Evolutionary conservation across 2,888 invertebrate genomes (phyloP), one percentile per base, ranked within the genome.

Genomic region (Pyrgus malvae): DNA sequence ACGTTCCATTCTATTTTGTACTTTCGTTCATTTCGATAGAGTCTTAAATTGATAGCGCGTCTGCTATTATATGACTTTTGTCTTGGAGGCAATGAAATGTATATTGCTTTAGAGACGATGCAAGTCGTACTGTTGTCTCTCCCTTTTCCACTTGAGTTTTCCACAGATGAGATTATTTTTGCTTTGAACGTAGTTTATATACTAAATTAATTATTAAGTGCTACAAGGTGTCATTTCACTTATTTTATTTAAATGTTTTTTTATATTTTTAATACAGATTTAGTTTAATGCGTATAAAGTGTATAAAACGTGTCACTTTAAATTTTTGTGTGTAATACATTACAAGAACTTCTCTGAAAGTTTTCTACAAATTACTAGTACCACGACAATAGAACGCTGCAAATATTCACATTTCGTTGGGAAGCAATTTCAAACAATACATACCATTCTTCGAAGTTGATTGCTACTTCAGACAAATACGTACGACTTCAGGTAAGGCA

Each of bases 81-180:
- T 48, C 48, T 7, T 27, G 25, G 25, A 19, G 44, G 11, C 37
- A 31, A 16, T 45, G 49, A 63, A 67, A 56, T 66, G 56, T 55
- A 69, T 74, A 76, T 76, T 74, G 73, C 75, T 72, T 73, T 66
- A 68, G 66, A 68, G 68, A 70, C 69, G 70, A 71, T 74, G 71
- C 72, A 74, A 71, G 69, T 71, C 68, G 67, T 68, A 66, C 68
- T 68, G 63, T 69, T 60, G 57, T 56, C 48, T 70, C 68, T 70
- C 70, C 64, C 59, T 74, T 75, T 76, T 51, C 31, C 33, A 54
- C 46, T 40, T 33, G 23, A 21, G 38, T 38, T 44, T 44, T 45
- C 27, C 37, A 38, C 42, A 44, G 29, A 45, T 27, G 9, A 37
- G 19, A 25, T 25, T 33, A 14, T 14, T 33, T 31, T 8, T 23